Base-by-base conservation (phyloP, 2,797 vertebrate genomes). In the Oreonectes daqikongensis region DNA sequence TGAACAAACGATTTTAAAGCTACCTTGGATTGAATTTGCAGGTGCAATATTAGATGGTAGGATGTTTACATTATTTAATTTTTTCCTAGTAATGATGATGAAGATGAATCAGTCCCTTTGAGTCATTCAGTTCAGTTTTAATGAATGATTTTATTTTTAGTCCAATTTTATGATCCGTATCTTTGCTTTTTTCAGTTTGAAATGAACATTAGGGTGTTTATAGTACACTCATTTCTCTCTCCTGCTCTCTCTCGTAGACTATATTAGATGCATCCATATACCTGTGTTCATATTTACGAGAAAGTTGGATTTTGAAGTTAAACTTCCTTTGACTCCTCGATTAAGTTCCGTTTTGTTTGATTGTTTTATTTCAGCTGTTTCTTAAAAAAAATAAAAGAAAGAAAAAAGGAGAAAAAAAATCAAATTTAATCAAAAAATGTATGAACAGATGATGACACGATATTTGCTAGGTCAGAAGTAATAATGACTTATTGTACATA, bases 401-500 rank as follows among this genome's bases (percentile, higher is more conserved):
- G 87, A 90, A 88, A 89, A 90, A 89, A 87, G 87, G 89, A 46
- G 38, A 79, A 77, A 79, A n/a, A 83, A 85, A 76, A 72, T 64
- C 40, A 75, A 82, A 71, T 80, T 75, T 81, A 82, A 85, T 84
- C 75, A 89, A 90, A 82, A 84, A 90, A 91, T 89, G 86, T 89
- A 90, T 86, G 91, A 92, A 90, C 87, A 91, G 90, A 92, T 91
- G 90, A 92, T 88, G 87, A 92, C 90, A 92, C 86, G 83, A 91
- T 93, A 92, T 93, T 94, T 93, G 94, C 94, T 94, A 95, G 94
- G 93, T 93, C 92, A 94, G 90, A 95, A 93, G 92, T 95, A 94
- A 93, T 94, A 94, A 94, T 93, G 93, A 95, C 93, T 95, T 94
- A 91, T 94, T 96, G 95, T 96, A 96, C 90, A 96, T 94, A 95